phyloP scores from a whole-genome alignment of 2,888 invertebrate genomes.

The Psylliodes chrysocephalus region DNA sequence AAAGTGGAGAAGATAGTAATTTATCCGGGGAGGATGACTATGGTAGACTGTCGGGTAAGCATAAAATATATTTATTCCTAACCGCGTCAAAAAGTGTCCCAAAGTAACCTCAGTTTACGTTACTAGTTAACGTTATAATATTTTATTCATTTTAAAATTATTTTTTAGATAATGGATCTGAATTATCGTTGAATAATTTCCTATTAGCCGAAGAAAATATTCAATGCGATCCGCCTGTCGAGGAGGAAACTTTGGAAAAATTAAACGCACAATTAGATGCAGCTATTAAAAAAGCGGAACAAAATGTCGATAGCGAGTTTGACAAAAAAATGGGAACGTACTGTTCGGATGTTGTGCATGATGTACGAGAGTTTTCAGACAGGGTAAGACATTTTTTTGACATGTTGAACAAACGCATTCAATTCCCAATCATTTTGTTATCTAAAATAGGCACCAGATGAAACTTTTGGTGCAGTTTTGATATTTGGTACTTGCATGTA shows the following conservation, averaged over 20 bases:
- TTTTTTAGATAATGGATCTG: slow-evolving; percentile 27
- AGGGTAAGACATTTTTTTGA: too few relatives aligned
- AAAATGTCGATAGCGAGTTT: slow-evolving; percentile 50
- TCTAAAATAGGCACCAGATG: too few relatives aligned
- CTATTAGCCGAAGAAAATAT: slow-evolving; percentile 23
- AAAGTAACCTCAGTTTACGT: too few relatives aligned
- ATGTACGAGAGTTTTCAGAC: slow-evolving; percentile 49
- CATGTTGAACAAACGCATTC: too few relatives aligned
- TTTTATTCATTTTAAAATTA: too few relatives aligned
- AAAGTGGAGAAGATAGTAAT: slow-evolving; percentile 40
- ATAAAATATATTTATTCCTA: too few relatives aligned
- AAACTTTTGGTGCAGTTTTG: too few relatives aligned
- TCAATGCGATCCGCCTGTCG: slow-evolving; percentile 10
- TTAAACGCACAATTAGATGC: slow-evolving; percentile 44
- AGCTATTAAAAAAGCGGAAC: slow-evolving; percentile 51
- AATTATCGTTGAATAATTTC: slow-evolving; percentile 26
- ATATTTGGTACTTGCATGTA: too few relatives aligned
- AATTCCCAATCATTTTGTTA: too few relatives aligned
- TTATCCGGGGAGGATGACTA: slow-evolving; percentile 20
- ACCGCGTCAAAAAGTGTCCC: too few relatives aligned
- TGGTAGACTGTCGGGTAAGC: background rate
- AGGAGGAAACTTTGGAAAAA: slow-evolving; percentile 40
- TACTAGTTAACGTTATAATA: too few relatives aligned
- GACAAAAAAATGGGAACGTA: slow-evolving; percentile 54
- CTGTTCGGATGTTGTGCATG: slow-evolving; percentile 53